phyloP scores from a whole-genome alignment of 2,888 invertebrate genomes.

The Agelastica alni region DNA sequence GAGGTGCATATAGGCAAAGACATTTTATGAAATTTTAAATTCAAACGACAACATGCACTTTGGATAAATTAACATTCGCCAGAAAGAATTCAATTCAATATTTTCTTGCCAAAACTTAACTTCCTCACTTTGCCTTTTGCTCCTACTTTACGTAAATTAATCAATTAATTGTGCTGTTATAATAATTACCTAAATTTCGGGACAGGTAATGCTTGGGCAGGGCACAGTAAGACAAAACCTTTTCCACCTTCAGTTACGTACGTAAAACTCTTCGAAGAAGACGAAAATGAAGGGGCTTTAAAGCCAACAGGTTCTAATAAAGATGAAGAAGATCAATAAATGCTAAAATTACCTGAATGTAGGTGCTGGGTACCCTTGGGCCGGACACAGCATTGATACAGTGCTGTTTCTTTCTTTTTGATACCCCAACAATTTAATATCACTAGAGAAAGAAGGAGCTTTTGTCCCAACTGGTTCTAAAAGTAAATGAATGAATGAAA shows the following conservation, averaged over 20 bases:
- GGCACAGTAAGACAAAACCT: slow-evolving; percentile 67
- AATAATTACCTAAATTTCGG: slow-evolving; percentile 69
- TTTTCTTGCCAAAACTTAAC: too few relatives aligned
- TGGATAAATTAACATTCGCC: too few relatives aligned
- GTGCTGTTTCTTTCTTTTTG: slow-evolving; percentile 51
- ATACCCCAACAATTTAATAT: slow-evolving; percentile 64
- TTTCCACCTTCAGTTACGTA: slow-evolving; percentile 47
- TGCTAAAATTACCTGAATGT: slow-evolving; percentile 62
- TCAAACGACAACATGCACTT: too few relatives aligned
- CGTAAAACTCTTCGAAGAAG: slow-evolving; percentile 67
- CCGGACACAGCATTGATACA: slow-evolving; percentile 67
- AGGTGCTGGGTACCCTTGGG: slow-evolving; percentile 73
- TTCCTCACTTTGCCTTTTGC: too few relatives aligned
- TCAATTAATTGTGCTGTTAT: too few relatives aligned
- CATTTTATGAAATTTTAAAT: too few relatives aligned
- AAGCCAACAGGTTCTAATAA: slow-evolving; percentile 67
- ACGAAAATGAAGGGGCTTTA: slow-evolving; percentile 69
- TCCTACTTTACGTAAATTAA: too few relatives aligned
- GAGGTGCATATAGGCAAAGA: too few relatives aligned
- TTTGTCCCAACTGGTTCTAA: slow-evolving; percentile 68
- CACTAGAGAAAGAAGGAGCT: slow-evolving; percentile 67
- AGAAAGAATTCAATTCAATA: too few relatives aligned
- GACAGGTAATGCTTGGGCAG: slow-evolving; percentile 72
- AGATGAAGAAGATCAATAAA: slow-evolving; percentile 24
- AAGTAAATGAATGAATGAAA: too few relatives aligned